These are phyloP conservation scores for Dendrolimus kikuchii DNA, from an alignment of 1,140 invertebrate genomes.

Conservation along the genomic window DNA sequence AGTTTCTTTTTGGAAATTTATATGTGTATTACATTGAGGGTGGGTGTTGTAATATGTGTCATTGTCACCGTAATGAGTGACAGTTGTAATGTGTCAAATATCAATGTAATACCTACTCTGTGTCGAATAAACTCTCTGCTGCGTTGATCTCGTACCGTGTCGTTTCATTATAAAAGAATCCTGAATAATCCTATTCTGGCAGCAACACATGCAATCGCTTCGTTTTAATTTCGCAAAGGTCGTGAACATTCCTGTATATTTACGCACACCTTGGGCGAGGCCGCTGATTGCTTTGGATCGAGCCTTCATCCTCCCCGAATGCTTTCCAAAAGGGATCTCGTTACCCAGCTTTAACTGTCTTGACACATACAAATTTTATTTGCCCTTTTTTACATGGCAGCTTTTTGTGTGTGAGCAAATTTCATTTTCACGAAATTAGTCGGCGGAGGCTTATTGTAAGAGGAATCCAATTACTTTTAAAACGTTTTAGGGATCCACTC, in stretches of 20 bases:
- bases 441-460: slow-evolving; percentile 34
- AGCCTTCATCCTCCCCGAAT: slow-evolving; percentile 31
- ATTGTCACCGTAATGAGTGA: no score
- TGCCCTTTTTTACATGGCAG: slow-evolving; percentile 33
- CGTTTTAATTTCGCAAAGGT: no score
- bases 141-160: no score
- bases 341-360: slow-evolving; percentile 60
- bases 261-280: slow-evolving; percentile 17
- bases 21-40: no score
- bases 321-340: slow-evolving; percentile 44
- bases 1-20: no score
- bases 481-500: slow-evolving; percentile 18
- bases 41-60: no score
- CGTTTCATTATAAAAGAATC: no score
- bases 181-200: no score
- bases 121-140: no score
- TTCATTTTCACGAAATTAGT: slow-evolving; percentile 49
- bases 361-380: slow-evolving; percentile 58
- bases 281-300: slow-evolving; percentile 46
- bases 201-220: no score
- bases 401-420: slow-evolving; percentile 47
- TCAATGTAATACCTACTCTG: no score
- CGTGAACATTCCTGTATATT: slow-evolving; percentile 4
- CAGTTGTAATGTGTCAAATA: no score
- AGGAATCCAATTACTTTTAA: slow-evolving; percentile 33